Evolutionary conservation across 2,888 invertebrate genomes (phyloP), one percentile per base, ranked within the genome.

Genomic region (Drepanosiphum platanoidis): DNA sequence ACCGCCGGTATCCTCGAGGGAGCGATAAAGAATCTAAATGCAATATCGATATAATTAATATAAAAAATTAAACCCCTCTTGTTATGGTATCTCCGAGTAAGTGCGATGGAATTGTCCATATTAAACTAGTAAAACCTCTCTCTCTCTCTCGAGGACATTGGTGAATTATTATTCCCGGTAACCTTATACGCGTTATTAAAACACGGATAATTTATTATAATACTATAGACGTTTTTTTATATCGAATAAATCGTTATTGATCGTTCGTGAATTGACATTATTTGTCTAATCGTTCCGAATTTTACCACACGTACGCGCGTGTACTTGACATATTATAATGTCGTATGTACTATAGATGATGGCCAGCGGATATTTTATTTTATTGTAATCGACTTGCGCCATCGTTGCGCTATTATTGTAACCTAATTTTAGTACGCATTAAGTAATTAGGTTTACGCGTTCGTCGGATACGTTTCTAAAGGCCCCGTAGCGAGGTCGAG

Each of bases 361-460:
- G n/a, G n/a, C n/a, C n/a, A 52, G 52, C n/a, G 36, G 42, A 5
- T 75, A 77, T 15, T 36, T 77, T 77, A n/a, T n/a, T n/a, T n/a
- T n/a, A n/a, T n/a, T n/a, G n/a, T n/a, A 39, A 77, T 61, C 18
- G 36, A 27, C 77, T 77, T 61, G 27, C 77, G 61, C 61, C 58
- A 39, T 77, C 39, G n/a, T 77, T 15, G 18, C 36, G 8, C 27
- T n/a, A 61, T 77, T 77, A 36, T 61, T 36, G 18, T 34, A 61
- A 27, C 36, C 27, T 27, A 77, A 77, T 77, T 61, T 61, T 36
- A 77, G n/a, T n/a, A 77, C 61, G 36, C 18, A 58, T 77, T 58
- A n/a, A 52, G 32, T 75, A 75, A 77, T 77, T 77, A 77, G 36
- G 27, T 15, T 61, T 77, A 34, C 61, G 36, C n/a, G 61, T 61